Base-by-base conservation (phyloP, 2,888 invertebrate species). In the Nasonia oneida region DNA sequence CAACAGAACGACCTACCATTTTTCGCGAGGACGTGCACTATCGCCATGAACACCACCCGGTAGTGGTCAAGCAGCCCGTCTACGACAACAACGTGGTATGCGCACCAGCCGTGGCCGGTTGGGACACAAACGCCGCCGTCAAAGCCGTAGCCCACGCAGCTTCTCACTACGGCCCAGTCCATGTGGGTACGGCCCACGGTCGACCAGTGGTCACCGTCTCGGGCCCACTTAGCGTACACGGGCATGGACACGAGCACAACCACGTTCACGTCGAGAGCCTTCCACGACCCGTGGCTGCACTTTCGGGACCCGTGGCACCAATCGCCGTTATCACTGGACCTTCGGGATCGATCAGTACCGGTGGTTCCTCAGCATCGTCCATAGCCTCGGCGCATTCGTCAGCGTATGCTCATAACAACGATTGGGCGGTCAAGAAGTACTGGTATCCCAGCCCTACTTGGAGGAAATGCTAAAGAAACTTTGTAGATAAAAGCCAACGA, bases 241-340 rank as follows among this genome's bases (percentile, higher is more conserved):
- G 67, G 53, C 53, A 71, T 23, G 23, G 33, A 3, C 15, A 57
- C 57, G 37, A 33, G 33, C 33, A n/a, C 67, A 18, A 33, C 23
- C 53, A 71, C 15, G 80, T 23, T 14, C 15, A 18, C 50, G n/a
- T 53, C 53, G 39, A 47, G 29, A 70, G 64, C 33, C n/a, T 15
- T 47, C 70, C 14, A 6, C 47, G 14, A 37, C 78, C 57, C 18
- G 23, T 23, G 23, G 78, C 87, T 83, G 88, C 89, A 78, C 87
- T 89, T 39, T 81, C 90, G 76, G 84, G 88, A 53, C 88, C 89
- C 6, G 42, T 81, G n/a, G 86, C 87, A 42, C 87, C 88, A n/a
- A 70, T 88, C 14, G 84, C 89, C 53, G 71, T 89, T 33, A 84
- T 91, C 82, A 87, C 87, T 74, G 91, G 89, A 37, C 89, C 89